Conservation (phyloP, 2,797 vertebrate species). For the Lutjanus campechanus region DNA sequence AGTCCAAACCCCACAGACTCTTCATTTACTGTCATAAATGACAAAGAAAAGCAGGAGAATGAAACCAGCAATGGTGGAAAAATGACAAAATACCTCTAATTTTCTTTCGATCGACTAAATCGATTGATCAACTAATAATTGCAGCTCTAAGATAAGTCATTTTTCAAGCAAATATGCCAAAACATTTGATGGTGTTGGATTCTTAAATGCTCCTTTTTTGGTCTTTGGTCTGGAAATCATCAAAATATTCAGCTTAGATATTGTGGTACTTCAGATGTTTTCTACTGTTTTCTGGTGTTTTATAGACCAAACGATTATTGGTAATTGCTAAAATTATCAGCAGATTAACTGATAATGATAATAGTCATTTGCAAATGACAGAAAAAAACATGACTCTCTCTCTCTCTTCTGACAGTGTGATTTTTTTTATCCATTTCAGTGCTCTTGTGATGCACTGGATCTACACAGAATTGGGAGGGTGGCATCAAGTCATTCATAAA, state of each 20-base stretch:
- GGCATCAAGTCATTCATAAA: no score
- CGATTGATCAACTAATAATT: no score
- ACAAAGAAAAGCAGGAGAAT: no score
- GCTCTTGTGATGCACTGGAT: not conserved
- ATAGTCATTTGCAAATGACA: not conserved
- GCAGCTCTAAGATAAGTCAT: no score
- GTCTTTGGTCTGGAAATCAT: not conserved
- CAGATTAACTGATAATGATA: not conserved
- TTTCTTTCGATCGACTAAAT: no score
- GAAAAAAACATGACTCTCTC: no score
- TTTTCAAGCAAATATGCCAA: not conserved
- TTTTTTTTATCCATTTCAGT: no score
- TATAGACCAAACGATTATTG: not conserved
- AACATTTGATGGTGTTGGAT: accelerated
- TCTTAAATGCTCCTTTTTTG: not conserved
- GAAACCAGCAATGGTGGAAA: no score
- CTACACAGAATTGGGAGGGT: not conserved
- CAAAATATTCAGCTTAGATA: no score
- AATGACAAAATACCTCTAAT: no score
- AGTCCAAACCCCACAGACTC: no score
- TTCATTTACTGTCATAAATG: no score
- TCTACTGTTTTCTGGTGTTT: not conserved
- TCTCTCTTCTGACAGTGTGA: not conserved
- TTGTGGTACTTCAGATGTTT: not conserved
- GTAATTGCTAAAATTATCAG: not conserved